Evolutionary conservation across 2,888 invertebrate genomes (phyloP).

Genomic region (Ochropleura leucogaster): DNA sequence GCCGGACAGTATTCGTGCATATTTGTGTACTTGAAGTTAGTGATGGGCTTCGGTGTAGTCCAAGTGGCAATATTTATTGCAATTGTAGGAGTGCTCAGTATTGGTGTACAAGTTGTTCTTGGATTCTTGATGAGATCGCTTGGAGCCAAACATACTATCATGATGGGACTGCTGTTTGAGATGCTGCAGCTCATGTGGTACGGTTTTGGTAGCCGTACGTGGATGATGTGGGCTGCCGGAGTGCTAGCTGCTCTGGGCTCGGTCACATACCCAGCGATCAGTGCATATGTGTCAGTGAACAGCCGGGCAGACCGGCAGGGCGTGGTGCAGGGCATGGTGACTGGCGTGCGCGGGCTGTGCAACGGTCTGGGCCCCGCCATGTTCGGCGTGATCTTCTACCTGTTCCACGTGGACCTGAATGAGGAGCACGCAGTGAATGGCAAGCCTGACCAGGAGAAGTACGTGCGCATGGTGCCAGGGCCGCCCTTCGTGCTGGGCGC

Average conservation of each 20-base stretch:
- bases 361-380: slow-evolving; percentile 99
- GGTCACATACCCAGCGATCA: slow-evolving; percentile 99
- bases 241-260: slow-evolving; percentile 98
- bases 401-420: slow-evolving; percentile 99
- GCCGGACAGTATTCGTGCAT: slow-evolving; percentile 99
- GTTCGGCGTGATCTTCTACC: slow-evolving; percentile 99
- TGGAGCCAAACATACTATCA: slow-evolving; percentile 99
- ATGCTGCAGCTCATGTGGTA: slow-evolving; percentile 99
- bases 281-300: slow-evolving; percentile 99
- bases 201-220: slow-evolving; percentile 98
- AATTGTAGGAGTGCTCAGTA: slow-evolving; percentile 98
- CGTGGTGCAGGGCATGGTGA: slow-evolving; percentile 99
- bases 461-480: slow-evolving; percentile 96
- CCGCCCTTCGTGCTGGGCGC: slow-evolving; percentile 99
- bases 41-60: slow-evolving; percentile 98
- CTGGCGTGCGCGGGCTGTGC: slow-evolving; percentile 99
- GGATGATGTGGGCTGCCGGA: slow-evolving; percentile 99
- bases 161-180: slow-evolving; percentile 98
- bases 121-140: slow-evolving; percentile 95
- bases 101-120: slow-evolving; percentile 97
- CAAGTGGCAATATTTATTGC: slow-evolving; percentile 99
- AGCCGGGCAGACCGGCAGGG: slow-evolving; percentile 99
- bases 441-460: slow-evolving; percentile 86
- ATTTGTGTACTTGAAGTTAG: slow-evolving; percentile 99
- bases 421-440: slow-evolving; percentile 90